phyloP scores from a whole-genome alignment of 2,888 invertebrate genomes.

The Conchocele bisecta region DNA sequence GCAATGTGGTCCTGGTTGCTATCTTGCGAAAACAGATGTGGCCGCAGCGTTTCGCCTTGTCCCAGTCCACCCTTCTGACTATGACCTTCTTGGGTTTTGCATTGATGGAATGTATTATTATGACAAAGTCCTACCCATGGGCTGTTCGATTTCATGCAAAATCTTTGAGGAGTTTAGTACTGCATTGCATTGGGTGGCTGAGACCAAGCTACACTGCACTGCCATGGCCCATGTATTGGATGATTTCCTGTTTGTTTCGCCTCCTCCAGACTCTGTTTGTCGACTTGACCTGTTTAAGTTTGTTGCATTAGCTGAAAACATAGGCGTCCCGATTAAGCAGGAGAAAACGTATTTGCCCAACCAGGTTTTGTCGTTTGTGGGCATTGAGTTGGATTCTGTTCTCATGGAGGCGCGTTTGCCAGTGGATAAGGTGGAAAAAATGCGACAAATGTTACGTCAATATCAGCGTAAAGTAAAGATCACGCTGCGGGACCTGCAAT shows the following conservation, averaged over 20 bases:
- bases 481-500: not conserved
- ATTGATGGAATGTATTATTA: conserved; percentile 27
- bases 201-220: not conserved
- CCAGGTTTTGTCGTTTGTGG: conserved; percentile 19
- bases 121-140: conserved; percentile 35
- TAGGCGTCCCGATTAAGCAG: conserved; percentile 36
- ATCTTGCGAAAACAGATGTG: conserved; percentile 28
- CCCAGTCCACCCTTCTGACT: conserved; percentile 31
- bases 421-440: conserved; percentile 18
- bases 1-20: conserved; percentile 8
- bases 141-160: conserved; percentile 8
- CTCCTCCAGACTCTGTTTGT: conserved; percentile 1
- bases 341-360: conserved; percentile 20
- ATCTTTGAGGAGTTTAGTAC: conserved; percentile 44
- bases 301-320: not conserved
- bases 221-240: conserved; percentile 30
- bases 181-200: conserved; percentile 18
- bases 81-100: conserved; percentile 34
- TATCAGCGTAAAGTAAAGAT: not conserved
- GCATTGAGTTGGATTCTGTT: conserved; percentile 19
- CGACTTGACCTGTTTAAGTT: conserved; percentile 7
- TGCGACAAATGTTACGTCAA: not conserved
- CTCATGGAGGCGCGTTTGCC: conserved; percentile 29
- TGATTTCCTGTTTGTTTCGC: conserved; percentile 30
- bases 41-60: conserved; percentile 28